Base-by-base conservation (phyloP, 2,888 invertebrate genomes). In the Chesias legatella region DNA sequence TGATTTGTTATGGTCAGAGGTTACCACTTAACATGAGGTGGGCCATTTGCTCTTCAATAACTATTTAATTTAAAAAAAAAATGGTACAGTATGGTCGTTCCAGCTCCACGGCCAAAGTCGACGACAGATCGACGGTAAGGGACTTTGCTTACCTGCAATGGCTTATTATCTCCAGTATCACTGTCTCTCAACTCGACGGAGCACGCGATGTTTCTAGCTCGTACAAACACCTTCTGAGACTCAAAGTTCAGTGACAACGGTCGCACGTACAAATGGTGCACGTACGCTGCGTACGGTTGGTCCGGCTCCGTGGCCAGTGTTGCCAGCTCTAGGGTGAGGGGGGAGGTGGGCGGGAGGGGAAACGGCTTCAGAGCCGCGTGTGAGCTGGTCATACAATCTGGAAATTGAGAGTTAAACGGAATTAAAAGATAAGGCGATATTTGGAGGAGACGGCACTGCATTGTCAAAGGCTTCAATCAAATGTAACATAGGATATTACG, bases 191-290 rank as follows among this genome's bases (percentile, higher is more conserved):
- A 79, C 75, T 98, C 97, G 7, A 98, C 90, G 20, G 94, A 90
- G 63, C 98, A 97, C 0, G 96, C 95, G 46, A 99, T 96, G 75
- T 99, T 99, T 67, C 99, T 91, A 0, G 99, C 98, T 69, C 98
- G 90, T 0, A 95, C 93, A 67, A 98, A 98, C 60, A 94, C 89
- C 73, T 97, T 97, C 79, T 98, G 98, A 33, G 94, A 93, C 76
- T 98, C 98, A 66, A 96, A 98, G 73, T 93, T 94, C 38, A 98
- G 86, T 38, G 90, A 89, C 55, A 94, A 86, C 0, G 99, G 99
- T 70, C 98, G 97, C 8, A 99, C 93, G 76, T 97, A 99, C 24
- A 99, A 88, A 73, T 97, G 95, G 80, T 99, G 98, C 13, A 93
- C 86, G 79, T 94, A 98, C 10, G 92, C 92, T 1, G 95, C 94